These are phyloP conservation scores for Monopis laevigella DNA, from an alignment of 2,888 invertebrate genomes.

Conservation along the genomic window DNA sequence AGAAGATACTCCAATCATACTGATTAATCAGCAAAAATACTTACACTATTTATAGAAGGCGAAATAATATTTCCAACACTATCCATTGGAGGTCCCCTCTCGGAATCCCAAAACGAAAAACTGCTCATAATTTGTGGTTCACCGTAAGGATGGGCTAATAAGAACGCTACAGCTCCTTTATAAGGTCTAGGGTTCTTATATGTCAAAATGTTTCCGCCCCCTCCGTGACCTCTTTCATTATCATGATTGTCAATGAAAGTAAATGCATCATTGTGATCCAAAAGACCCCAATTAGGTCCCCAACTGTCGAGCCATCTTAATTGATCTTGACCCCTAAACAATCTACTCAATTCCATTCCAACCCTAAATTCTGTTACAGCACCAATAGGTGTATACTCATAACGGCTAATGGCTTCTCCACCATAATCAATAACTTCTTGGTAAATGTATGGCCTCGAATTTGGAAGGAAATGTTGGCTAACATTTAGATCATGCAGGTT, in stretches of 20 bases:
- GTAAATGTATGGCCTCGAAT: constrained; percentile 73
- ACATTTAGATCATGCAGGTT: constrained; percentile 70
- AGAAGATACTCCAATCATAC: too few species aligned
- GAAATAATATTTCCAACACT: constrained; percentile 67
- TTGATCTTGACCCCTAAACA: constrained; percentile 33
- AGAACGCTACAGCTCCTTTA: constrained; percentile 82
- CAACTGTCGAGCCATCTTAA: constrained; percentile 66
- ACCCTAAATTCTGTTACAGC: constrained; percentile 74
- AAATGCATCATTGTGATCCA: constrained; percentile 62
- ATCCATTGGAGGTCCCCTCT: constrained; percentile 76
- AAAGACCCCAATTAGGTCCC: constrained; percentile 73
- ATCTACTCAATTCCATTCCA: constrained; percentile 52
- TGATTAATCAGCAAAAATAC: too few species aligned
- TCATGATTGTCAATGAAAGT: constrained; percentile 88
- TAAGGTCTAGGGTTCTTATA: constrained; percentile 74
- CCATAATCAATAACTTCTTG: constrained; percentile 82
- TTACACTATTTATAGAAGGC: constrained; percentile 69
- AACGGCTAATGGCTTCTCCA: constrained; percentile 50
- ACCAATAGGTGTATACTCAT: constrained; percentile 63
- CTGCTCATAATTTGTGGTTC: constrained; percentile 88
- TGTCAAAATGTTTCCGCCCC: constrained; percentile 65
- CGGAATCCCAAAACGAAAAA: constrained; percentile 72
- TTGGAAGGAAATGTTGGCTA: constrained; percentile 68
- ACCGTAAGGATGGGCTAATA: constrained; percentile 85
- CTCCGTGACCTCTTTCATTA: constrained; percentile 75